A percentile compares a stretch with the other conserved stretches of the same genome.
phyloP scores from a whole-genome alignment of 2,113 vertebrate genomes.

The Catharus bicknelli region DNA sequence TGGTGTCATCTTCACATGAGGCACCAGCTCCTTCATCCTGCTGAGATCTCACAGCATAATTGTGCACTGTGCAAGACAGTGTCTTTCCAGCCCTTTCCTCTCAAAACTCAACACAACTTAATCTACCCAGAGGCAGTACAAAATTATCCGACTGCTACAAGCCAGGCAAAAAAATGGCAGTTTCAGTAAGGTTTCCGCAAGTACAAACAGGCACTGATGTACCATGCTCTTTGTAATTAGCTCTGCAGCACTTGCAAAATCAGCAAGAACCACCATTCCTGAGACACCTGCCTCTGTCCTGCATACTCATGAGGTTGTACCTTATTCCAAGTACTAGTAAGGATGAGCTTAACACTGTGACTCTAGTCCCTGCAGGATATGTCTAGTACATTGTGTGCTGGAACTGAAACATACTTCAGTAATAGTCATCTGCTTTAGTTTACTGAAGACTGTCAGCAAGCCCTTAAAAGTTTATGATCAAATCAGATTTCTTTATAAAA shows the following conservation, averaged over 20 bases:
- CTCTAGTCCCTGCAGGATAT: neutral
- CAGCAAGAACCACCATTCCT: neutral
- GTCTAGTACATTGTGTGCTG: neutral
- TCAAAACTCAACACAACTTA: neutral
- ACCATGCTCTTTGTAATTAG: neutral
- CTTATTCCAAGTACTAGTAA: neutral
- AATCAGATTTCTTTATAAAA: neutral
- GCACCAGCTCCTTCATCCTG: neutral
- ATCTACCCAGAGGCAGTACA: neutral
- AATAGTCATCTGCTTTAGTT: neutral
- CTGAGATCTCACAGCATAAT: neutral
- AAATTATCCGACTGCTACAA: neutral
- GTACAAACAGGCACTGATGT: neutral
- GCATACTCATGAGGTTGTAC: neutral
- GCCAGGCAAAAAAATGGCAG: neutral
- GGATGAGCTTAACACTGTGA: neutral
- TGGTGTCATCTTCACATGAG: neutral
- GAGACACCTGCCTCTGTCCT: neutral
- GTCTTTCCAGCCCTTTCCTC: neutral
- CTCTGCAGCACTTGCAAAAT: neutral
- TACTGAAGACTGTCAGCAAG: neutral
- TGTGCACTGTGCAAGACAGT: neutral
- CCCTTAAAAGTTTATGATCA: neutral
- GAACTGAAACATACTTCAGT: neutral
- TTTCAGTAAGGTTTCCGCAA: neutral